These are phyloP conservation scores for Linyphia triangularis DNA, from an alignment of 2,888 invertebrate species.

Conservation along the genomic window DNA sequence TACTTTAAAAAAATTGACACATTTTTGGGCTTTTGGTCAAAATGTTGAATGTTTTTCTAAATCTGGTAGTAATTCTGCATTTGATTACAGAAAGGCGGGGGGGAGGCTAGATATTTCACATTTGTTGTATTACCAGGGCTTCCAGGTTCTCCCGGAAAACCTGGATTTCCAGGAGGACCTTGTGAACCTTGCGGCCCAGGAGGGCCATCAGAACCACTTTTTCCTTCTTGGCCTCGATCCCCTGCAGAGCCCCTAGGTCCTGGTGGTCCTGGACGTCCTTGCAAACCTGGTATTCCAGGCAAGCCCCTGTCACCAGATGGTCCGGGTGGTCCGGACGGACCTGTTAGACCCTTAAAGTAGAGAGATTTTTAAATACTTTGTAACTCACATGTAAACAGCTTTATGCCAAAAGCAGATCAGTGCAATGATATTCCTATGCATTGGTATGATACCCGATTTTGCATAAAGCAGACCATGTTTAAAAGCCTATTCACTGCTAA, in stretches of 20 bases:
- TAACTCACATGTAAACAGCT: neutral
- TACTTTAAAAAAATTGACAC: too few relatives aligned
- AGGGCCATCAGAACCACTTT: conserved; percentile 75
- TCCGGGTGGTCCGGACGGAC: conserved; percentile 87
- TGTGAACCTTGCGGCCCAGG: conserved; percentile 83
- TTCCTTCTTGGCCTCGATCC: conserved; percentile 75
- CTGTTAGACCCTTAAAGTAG: conserved; percentile 83
- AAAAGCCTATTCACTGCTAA: too few relatives aligned
- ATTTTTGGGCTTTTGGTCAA: too few relatives aligned
- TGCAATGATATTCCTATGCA: neutral
- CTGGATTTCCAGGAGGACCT: conserved; percentile 82
- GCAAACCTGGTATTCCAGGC: conserved; percentile 84
- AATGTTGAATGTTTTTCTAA: too few relatives aligned
- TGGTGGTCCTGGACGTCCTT: conserved; percentile 87
- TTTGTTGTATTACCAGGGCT: conserved; percentile 76
- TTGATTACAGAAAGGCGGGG: too few relatives aligned
- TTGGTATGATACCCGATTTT: too few relatives aligned
- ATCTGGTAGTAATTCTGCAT: too few relatives aligned
- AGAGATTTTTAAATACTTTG: neutral
- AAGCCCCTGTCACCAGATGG: conserved; percentile 85
- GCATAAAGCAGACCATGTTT: too few relatives aligned
- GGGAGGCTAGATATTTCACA: too few relatives aligned
- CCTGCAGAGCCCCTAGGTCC: conserved; percentile 86
- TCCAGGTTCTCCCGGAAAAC: conserved; percentile 88
- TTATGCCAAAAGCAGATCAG: too few relatives aligned